phyloP scores from a whole-genome alignment of 2,888 invertebrate genomes.

The Ferrisia virgata region DNA sequence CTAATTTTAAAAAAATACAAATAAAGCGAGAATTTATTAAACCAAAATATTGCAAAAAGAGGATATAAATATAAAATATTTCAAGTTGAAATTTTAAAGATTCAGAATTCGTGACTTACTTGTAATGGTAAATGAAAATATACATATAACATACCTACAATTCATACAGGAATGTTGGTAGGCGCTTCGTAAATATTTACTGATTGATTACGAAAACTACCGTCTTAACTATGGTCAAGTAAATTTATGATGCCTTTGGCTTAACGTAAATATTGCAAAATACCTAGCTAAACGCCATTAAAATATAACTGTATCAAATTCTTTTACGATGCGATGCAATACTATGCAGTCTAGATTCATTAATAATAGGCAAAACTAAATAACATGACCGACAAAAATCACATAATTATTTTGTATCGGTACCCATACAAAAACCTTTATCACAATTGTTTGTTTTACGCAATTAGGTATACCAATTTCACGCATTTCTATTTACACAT shows the following conservation, averaged over 20 bases:
- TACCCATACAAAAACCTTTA: background rate
- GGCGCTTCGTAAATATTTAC: background rate
- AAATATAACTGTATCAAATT: conserved; percentile 27
- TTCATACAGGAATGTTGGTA: background rate
- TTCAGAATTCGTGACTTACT: too few species aligned
- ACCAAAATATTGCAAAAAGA: too few species aligned
- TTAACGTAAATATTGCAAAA: background rate
- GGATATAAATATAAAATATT: too few species aligned
- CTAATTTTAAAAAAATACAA: too few species aligned
- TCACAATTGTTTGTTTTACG: background rate
- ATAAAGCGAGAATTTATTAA: too few species aligned
- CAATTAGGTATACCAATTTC: background rate
- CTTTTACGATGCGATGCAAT: conserved; percentile 1
- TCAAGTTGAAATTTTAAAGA: too few species aligned
- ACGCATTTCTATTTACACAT: background rate
- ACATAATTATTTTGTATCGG: background rate
- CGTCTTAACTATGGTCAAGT: background rate
- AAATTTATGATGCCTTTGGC: background rate
- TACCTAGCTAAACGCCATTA: background rate
- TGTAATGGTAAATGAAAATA: too few species aligned
- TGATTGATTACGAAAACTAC: background rate
- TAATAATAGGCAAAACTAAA: conserved; percentile 5
- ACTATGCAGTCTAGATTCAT: background rate
- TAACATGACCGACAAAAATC: conserved; percentile 33
- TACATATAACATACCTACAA: too few species aligned